Evolutionary conservation across 2,888 invertebrate genomes (phyloP).

Genomic region (Drosophila pegasa): DNA sequence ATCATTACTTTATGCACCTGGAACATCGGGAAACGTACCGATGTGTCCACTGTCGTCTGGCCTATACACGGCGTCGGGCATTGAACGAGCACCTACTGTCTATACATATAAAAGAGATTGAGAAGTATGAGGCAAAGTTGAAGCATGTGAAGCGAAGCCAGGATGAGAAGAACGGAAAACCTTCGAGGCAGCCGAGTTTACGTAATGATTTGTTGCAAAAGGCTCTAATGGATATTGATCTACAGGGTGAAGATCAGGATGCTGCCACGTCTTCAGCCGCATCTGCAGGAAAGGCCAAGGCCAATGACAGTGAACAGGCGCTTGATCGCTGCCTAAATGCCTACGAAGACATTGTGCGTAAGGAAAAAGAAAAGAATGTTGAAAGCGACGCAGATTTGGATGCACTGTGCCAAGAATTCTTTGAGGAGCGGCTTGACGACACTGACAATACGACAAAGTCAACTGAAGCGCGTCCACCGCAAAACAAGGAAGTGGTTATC

Average conservation of each 20-base stretch:
- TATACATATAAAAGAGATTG: conserved; percentile 59
- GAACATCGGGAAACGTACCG: conserved; percentile 75
- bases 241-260: conserved; percentile 57
- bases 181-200: conserved; percentile 6
- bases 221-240: conserved; percentile 73
- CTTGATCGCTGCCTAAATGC: conserved; percentile 77
- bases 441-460: neutral
- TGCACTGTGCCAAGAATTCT: conserved; percentile 67
- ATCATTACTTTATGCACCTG: conserved; percentile 80
- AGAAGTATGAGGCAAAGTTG: conserved; percentile 57
- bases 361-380: conserved; percentile 40
- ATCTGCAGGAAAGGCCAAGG: conserved; percentile 1
- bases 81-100: conserved; percentile 68
- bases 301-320: conserved; percentile 65
- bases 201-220: conserved; percentile 74
- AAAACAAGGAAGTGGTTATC: conserved; percentile 57
- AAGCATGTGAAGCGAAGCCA: conserved; percentile 48
- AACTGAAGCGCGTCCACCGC: neutral
- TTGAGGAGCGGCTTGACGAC: conserved; percentile 48
- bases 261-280: neutral
- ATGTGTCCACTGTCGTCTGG: conserved; percentile 71
- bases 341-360: conserved; percentile 72
- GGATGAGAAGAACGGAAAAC: conserved; percentile 16
- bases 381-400: conserved; percentile 46
- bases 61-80: conserved; percentile 73